Base-by-base conservation (phyloP, 2,113 vertebrate species). In the Poecile atricapillus region DNA sequence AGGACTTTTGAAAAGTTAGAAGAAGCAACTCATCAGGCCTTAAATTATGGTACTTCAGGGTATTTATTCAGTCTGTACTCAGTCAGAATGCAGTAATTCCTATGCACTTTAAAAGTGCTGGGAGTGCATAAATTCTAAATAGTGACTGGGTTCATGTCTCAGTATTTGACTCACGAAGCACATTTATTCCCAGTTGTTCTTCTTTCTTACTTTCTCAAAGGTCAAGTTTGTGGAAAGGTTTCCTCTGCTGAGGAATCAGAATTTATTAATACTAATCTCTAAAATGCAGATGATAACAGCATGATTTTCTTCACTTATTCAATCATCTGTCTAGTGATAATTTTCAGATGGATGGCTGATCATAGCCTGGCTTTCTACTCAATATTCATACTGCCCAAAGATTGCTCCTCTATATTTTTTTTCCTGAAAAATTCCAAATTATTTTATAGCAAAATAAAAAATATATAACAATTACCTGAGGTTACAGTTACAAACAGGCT, bases 171-270 rank as follows among this genome's bases (percentile, higher is more conserved):
- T 86, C 65, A 64, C 21, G 24, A 79, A 95, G n/a, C 35, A 78
- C n/a, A 49, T 67, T 85, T 81, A 68, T 89, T 88, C 49, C 23
- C 55, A 82, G 68, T 63, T 94, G 64, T 74, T 92, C 62, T 63
- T 83, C 55, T 77, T 93, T 74, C 73, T 90, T 52, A 80, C 67
- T 95, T 95, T 91, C 71, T 90, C 47, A 95, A 95, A 95, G 87
- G 93, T 93, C 75, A 90, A 21, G 47, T 81, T 89, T 92, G 35
- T 94, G 39, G 85, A 86, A 93, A 97, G 49, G 56, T 92, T 81
- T 52, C 31, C 49, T 95, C 73, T 83, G 28, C 80, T 87, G 92
- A 90, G 64, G 35, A 94, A 87, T 92, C 64, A 71, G 68, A 75
- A 71, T 93, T 88, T 92, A 70, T 92, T 96, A 93, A 83, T 89